These are phyloP conservation scores for Ammospiza caudacuta DNA, from an alignment of 2,113 vertebrate genomes.

Conservation along the genomic window DNA sequence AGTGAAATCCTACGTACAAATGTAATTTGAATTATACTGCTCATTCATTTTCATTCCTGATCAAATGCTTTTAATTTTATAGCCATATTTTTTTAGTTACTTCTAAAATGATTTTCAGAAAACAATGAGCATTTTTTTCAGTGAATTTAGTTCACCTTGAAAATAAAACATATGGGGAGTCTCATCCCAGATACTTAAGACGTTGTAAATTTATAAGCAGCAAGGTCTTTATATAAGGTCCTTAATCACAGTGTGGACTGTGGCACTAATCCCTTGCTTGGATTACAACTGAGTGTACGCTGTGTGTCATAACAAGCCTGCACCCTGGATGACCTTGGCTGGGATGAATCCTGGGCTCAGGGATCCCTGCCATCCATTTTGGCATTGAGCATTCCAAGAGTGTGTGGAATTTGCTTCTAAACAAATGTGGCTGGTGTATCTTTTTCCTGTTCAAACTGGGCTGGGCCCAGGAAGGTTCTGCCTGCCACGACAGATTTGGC, in stretches of 20 bases:
- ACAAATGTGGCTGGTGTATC: neutral
- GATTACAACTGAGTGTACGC: neutral
- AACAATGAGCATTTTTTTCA: neutral
- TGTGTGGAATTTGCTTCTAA: neutral
- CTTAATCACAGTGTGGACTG: neutral
- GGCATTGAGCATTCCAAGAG: neutral
- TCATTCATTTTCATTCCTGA: neutral
- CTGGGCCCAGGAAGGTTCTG: neutral
- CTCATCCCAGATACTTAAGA: neutral
- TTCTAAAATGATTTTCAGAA: neutral
- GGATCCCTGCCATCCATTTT: neutral
- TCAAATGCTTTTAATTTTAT: neutral
- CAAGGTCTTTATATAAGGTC: neutral
- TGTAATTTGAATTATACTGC: neutral
- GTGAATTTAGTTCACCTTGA: neutral
- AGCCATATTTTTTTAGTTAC: neutral
- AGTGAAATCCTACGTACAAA: neutral
- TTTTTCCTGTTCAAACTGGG: neutral
- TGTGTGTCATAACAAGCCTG: neutral
- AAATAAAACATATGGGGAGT: neutral
- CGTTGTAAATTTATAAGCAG: neutral
- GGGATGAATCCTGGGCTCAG: neutral
- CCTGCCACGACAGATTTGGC: fast-evolving
- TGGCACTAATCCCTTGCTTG: neutral
- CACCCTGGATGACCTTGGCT: neutral